Evolutionary conservation across 2,888 invertebrate genomes (phyloP), one percentile per base, ranked within the genome.

Genomic region (Pristionchus arcanus): DNA sequence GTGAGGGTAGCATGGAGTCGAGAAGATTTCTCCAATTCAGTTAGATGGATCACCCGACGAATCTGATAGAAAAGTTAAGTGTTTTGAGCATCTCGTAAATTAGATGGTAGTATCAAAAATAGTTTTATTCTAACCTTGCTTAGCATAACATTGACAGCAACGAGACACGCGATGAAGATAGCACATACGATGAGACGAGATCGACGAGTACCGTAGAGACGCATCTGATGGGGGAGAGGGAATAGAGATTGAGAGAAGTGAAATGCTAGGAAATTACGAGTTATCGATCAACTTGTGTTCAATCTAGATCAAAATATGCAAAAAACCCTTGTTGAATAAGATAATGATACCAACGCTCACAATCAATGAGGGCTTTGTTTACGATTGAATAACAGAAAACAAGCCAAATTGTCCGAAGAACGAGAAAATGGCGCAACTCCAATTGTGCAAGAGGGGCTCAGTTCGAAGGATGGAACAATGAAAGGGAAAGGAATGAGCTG

Each of bases 381-480:
- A 2, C 68, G 21, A 31, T 15, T 34, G 16, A 71, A 31, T 49
- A 15, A 37, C 5, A 4, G n/a, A 42, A 13, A 42, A 25, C 21
- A 81, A 49, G 63, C n/a, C 5, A 11, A 71, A 9, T 34, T 13
- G 34, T 13, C 11, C n/a, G 34, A 31, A 34, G 4, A 21, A 74
- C 19, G 28, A 74, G 68, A 74, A 74, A 74, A 21, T 74, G 74
- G 74, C 74, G 74, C 74, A 74, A 74, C 11, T 37, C 16, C 25
- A 37, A 63, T 81, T 81, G 49, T 81, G 81, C 81, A 81, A 81
- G 3, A 28, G 74, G 74, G 49, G 81, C 74, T 42, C 74, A 42
- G 74, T 81, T 53, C 81, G n/a, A 28, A 81, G 81, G 81, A 81
- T 28, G 37, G 81, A 81, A 81, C 81, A 81, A 81, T 81, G 81